phyloP scores from a whole-genome alignment of 2,797 vertebrate genomes.

The Lagocephalus sceleratus region DNA sequence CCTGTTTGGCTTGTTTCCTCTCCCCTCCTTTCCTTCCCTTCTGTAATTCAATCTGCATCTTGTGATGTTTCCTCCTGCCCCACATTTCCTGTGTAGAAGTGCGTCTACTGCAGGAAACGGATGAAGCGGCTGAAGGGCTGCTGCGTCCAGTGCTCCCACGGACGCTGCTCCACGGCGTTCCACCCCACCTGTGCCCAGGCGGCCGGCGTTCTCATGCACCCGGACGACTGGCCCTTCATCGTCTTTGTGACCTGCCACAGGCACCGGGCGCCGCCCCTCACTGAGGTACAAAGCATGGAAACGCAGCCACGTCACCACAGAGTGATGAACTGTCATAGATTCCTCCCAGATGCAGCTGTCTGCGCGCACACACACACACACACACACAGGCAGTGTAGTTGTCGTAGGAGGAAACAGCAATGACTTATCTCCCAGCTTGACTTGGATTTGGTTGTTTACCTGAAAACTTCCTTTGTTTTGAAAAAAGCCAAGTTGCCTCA shows the following conservation, averaged over 20 bases:
- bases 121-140: constrained; percentile 90
- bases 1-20: constrained; percentile 24
- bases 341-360: background rate
- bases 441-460: background rate
- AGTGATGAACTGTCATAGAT: background rate
- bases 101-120: constrained; percentile 90
- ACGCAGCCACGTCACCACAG: too few species aligned
- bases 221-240: constrained; percentile 95
- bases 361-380: too few species aligned
- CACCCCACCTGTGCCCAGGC: constrained; percentile 95
- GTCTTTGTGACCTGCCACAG: constrained; percentile 94
- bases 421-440: background rate
- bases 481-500: background rate
- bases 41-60: constrained; percentile 7
- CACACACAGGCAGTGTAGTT: background rate
- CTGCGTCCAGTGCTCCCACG: constrained; percentile 96
- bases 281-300: constrained; percentile 77
- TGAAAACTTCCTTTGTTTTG: background rate
- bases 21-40: constrained; percentile 27
- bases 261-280: constrained; percentile 80
- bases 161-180: constrained; percentile 94
- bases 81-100: constrained; percentile 78
- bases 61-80: constrained; percentile 12
- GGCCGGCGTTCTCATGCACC: constrained; percentile 93
- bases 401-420: background rate